Evolutionary conservation across 2,888 invertebrate genomes (phyloP).

Genomic region (Cheilosia impressa): DNA sequence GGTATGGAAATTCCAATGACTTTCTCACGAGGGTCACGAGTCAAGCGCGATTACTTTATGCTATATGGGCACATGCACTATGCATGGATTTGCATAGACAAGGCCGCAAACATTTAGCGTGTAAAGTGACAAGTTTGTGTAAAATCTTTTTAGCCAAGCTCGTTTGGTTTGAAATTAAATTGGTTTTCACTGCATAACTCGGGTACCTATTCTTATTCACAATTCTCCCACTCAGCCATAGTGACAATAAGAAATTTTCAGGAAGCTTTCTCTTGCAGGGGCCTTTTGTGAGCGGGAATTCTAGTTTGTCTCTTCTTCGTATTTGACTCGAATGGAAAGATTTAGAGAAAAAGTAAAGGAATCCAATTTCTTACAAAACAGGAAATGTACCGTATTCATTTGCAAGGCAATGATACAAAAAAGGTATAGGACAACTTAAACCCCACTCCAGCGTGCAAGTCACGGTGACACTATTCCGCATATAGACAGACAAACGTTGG

Average conservation of each 20-base stretch:
- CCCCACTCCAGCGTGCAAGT: constrained; percentile 28
- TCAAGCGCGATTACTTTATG: constrained; percentile 33
- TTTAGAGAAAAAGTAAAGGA: constrained; percentile 42
- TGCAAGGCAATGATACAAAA: constrained; percentile 58
- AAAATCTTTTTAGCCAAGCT: constrained; percentile 60
- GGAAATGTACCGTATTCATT: constrained; percentile 53
- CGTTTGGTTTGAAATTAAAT: constrained; percentile 66
- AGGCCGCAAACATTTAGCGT: constrained; percentile 47
- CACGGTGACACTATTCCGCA: constrained; percentile 58
- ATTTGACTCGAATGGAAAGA: constrained; percentile 26
- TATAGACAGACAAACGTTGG: constrained; percentile 50
- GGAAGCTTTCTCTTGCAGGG: background rate
- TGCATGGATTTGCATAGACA: constrained; percentile 25
- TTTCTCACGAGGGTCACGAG: constrained; percentile 33
- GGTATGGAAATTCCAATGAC: constrained; percentile 58
- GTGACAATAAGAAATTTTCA: constrained; percentile 33
- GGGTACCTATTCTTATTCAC: background rate
- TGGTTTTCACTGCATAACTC: constrained; percentile 44
- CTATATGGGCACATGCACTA: background rate
- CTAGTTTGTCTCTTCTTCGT: constrained; percentile 37
- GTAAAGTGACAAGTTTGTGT: constrained; percentile 61
- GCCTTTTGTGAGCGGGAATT: constrained; percentile 40
- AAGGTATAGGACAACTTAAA: constrained; percentile 23
- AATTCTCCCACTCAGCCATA: constrained; percentile 18
- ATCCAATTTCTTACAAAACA: constrained; percentile 53